Base-by-base conservation (phyloP, 2,888 invertebrate species). In the Cerastoderma edule region DNA sequence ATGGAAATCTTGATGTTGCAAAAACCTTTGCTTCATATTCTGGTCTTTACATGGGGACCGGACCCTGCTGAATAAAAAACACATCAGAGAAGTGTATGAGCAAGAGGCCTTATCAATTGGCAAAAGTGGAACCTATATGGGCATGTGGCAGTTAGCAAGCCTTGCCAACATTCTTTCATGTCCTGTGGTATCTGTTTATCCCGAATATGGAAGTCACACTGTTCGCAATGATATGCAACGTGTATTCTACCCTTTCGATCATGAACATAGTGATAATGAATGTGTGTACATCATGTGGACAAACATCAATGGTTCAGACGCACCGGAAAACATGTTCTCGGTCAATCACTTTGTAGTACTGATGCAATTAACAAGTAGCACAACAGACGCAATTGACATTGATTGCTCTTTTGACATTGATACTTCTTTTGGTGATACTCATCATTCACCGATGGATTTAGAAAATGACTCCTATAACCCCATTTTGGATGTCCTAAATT, bases 241-340 rank as follows among this genome's bases (percentile, higher is more conserved):
- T 6, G 56, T 72, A 30, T 56, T 65, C 32, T 65, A 72, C 32
- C 72, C 72, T 3, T 44, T 57, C 30, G 0, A 56, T 19, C 28
- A 67, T 24, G 22, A 66, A 2, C 10, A 48, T 46, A 27, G 48
- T 19, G 28, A 57, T 8, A 46, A 57, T 2, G 57, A 66, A 32
- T 57, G 48, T 33, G 66, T 72, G 6, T 65, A 39, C 54, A 67
- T 72, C 46, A 46, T 72, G 72, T 72, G 66, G 72, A 72, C 72
- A 46, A 56, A 57, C 35, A 56, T 33, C 1, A 22, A 56, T 48
- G 72, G 72, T 32, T 22, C 16, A 56, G 13, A 0, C 0, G 33
- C 57, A n/a, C 56, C 57, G 8, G 72, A 72, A 30, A 72, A 66
- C 0, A 50, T 57, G 22, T 72, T 72, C 27, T 2, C 46, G 8